Conservation (phyloP, 1,140 invertebrate species). For the Bombus sylvicola region DNA sequence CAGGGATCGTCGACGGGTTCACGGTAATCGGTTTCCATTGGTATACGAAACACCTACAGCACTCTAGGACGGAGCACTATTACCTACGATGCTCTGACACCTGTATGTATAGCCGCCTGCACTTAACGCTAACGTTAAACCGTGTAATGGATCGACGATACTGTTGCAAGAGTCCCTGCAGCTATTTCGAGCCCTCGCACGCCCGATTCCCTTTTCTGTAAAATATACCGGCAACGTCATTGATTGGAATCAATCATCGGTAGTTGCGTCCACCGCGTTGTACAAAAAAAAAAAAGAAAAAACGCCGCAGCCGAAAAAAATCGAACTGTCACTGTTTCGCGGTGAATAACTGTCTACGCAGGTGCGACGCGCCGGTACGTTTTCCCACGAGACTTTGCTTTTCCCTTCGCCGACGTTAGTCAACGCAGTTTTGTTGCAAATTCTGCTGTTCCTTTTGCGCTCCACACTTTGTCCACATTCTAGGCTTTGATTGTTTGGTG, state of each 20-base stretch:
- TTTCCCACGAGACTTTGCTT: slow-evolving; percentile 45
- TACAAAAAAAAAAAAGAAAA: background rate
- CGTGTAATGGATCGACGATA: slow-evolving; percentile 54
- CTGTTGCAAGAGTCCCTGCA: slow-evolving; percentile 19
- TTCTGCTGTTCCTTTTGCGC: slow-evolving; percentile 8
- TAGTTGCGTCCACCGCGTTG: slow-evolving; percentile 19
- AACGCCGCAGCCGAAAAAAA: slow-evolving; percentile 38
- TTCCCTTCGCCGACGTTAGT: slow-evolving; percentile 28
- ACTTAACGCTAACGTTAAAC: slow-evolving; percentile 60
- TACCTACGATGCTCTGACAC: slow-evolving; percentile 57
- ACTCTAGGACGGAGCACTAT: slow-evolving; percentile 42
- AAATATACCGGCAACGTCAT: slow-evolving; percentile 47
- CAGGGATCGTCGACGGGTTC: background rate
- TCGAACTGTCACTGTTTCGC: slow-evolving; percentile 59
- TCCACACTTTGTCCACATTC: background rate
- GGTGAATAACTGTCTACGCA: slow-evolving; percentile 40
- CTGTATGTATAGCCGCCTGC: slow-evolving; percentile 50
- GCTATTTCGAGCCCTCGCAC: slow-evolving; percentile 2
- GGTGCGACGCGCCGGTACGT: slow-evolving; percentile 22
- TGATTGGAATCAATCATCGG: slow-evolving; percentile 66
- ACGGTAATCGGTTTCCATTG: slow-evolving; percentile 56
- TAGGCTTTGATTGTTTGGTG: background rate
- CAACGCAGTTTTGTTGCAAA: slow-evolving; percentile 17
- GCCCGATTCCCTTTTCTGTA: slow-evolving; percentile 30
- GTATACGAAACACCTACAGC: slow-evolving; percentile 39